phyloP scores from a whole-genome alignment of 2,888 invertebrate species.

The Muschampia plurimacula region DNA sequence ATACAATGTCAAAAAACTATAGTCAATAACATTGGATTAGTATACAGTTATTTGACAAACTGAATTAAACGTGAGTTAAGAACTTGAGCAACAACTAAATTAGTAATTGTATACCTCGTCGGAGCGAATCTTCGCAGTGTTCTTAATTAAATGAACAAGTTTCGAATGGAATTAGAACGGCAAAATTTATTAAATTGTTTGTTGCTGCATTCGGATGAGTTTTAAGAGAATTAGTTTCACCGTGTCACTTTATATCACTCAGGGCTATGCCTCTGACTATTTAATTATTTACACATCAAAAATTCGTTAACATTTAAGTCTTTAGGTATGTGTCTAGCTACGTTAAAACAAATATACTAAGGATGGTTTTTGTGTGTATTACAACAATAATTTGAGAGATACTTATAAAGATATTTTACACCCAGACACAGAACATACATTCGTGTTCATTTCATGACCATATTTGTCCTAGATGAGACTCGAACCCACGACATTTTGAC shows the following conservation, averaged over 20 bases:
- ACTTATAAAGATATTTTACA: no score
- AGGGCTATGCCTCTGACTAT: constrained; percentile 9
- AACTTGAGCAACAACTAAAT: constrained; percentile 31
- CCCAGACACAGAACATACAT: no score
- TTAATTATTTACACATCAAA: constrained; percentile 1
- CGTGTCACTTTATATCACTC: constrained; percentile 31
- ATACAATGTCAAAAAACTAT: constrained; percentile 3
- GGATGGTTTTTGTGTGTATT: no score
- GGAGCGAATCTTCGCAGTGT: constrained; percentile 34
- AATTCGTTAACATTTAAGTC: background rate
- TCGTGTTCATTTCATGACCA: no score
- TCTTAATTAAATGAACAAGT: constrained; percentile 39
- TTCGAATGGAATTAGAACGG: constrained; percentile 38
- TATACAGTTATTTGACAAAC: constrained; percentile 20
- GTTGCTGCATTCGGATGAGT: constrained; percentile 30
- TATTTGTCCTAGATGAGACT: no score
- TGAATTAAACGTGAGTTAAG: constrained; percentile 28
- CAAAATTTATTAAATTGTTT: constrained; percentile 38
- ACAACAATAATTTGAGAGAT: no score
- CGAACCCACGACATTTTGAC: no score
- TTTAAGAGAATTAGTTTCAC: constrained; percentile 33
- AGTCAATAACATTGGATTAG: constrained; percentile 3
- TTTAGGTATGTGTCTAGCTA: background rate
- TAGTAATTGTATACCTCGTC: constrained; percentile 36
- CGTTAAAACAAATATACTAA: no score